Conservation (phyloP, 2,797 vertebrate species). For the Amazonetta brasiliensis region DNA sequence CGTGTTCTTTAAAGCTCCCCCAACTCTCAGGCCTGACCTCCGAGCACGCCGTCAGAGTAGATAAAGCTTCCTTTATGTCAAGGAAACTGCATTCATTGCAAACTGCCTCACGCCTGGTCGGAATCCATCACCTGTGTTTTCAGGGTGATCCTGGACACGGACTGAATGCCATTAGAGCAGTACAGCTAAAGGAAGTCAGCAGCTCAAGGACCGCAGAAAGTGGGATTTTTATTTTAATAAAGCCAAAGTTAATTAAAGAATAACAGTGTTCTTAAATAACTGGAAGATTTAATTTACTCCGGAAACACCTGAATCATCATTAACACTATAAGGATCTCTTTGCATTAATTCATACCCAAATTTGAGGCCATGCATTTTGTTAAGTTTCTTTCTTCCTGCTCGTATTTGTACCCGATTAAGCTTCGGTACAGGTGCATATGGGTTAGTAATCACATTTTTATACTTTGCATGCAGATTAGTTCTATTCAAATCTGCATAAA, state of each 20-base stretch:
- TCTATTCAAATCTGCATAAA: constrained; percentile 79
- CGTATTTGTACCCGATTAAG: constrained; percentile 74
- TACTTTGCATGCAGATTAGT: constrained; percentile 80
- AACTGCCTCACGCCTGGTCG: neutral
- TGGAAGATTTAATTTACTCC: constrained; percentile 38
- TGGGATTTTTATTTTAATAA: neutral
- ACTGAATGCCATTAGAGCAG: neutral
- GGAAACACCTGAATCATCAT: constrained; percentile 70
- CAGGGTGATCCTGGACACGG: neutral
- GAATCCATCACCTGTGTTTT: constrained; percentile 4
- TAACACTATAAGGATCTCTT: constrained; percentile 56
- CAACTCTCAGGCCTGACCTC: constrained; percentile 1
- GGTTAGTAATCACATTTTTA: constrained; percentile 78
- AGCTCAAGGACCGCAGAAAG: neutral
- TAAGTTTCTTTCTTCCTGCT: constrained; percentile 73
- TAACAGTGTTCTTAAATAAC: constrained; percentile 32
- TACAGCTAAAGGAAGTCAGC: neutral
- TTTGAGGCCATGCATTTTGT: constrained; percentile 68
- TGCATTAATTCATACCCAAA: constrained; percentile 63
- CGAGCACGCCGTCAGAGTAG: neutral
- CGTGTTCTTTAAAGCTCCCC: neutral
- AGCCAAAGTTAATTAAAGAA: constrained; percentile 26
- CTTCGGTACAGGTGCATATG: constrained; percentile 77
- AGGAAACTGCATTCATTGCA: neutral
- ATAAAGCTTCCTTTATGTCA: neutral